A percentile compares a stretch with the other conserved stretches of the same genome.
phyloP scores from a whole-genome alignment of 2,797 vertebrate genomes.

The Poecile montanus region DNA sequence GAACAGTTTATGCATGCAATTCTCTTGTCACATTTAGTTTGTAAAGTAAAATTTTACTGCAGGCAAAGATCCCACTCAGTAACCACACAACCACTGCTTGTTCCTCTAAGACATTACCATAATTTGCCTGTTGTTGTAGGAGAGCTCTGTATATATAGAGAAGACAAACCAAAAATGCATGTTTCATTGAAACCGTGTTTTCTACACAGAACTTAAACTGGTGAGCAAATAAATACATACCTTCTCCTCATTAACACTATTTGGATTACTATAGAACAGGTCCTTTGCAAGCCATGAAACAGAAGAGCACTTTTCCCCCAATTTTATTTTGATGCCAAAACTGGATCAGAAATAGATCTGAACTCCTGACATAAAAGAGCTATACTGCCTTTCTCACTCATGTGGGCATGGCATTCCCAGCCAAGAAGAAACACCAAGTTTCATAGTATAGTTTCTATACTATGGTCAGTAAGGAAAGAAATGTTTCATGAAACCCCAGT shows the following conservation, averaged over 20 bases:
- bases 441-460: background rate
- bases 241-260: background rate
- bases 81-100: background rate
- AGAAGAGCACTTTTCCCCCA: background rate
- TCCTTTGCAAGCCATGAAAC: background rate
- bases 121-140: background rate
- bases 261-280: background rate
- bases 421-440: background rate
- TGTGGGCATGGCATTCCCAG: background rate
- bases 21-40: background rate
- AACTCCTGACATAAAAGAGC: background rate
- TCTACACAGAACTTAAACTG: background rate
- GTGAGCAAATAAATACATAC: background rate
- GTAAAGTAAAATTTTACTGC: slow-evolving; percentile 6
- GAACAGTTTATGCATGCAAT: background rate
- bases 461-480: background rate
- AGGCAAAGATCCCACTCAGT: slow-evolving; percentile 12
- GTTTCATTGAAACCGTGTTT: background rate
- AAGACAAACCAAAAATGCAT: background rate
- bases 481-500: background rate
- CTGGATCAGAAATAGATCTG: background rate
- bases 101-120: background rate
- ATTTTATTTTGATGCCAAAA: background rate
- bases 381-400: background rate
- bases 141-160: background rate